Evolutionary conservation across 2,888 invertebrate genomes (phyloP), one percentile per base, ranked within the genome.

Genomic region (Anodontia alba): DNA sequence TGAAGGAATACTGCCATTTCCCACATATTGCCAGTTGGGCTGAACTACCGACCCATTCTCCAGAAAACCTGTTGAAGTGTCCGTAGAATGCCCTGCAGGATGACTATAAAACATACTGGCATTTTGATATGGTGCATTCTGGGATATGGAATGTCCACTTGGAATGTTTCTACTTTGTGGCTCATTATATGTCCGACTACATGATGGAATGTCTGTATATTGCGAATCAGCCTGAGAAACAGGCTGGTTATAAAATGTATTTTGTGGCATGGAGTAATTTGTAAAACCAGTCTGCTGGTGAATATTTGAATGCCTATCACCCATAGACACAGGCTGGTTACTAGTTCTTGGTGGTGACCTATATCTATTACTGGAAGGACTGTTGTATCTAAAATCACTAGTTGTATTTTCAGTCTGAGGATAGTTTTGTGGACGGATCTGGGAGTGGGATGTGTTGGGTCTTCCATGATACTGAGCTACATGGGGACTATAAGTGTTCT

Each of bases 11-110:
- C 72, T 75, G 12, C 83, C 85, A 80, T 83, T 78, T 20, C 78
- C 80, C 10, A 85, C 80, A 77, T 83, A 85, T 51, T 85, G 82
- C 85, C 85, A 85, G n/a, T 57, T 68, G 7, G 80, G 78, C 62
- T 80, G 78, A 20, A 62, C 33, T 23, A 74, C 77, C 15, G 62
- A 20, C 33, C 62, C 62, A 20, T 15, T 33, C 3, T 62, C 33
- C 62, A 20, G 23, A 15, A 62, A 7, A 3, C 15, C 31, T 8
- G 26, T 12, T 33, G 62, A 31, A 3, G 23, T 26, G 3, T 62
- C 62, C 20, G 62, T 17, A 7, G 62, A 12, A 17, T 33, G 62
- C 33, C 23, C 17, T 23, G 20, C 62, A 3, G 62, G 62, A 31
- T 62, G 33, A 62, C 23, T 62, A 33, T 62, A 33, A 31, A 31